phyloP scores from a whole-genome alignment of 2,888 invertebrate genomes.

The Resseliella maxima region DNA sequence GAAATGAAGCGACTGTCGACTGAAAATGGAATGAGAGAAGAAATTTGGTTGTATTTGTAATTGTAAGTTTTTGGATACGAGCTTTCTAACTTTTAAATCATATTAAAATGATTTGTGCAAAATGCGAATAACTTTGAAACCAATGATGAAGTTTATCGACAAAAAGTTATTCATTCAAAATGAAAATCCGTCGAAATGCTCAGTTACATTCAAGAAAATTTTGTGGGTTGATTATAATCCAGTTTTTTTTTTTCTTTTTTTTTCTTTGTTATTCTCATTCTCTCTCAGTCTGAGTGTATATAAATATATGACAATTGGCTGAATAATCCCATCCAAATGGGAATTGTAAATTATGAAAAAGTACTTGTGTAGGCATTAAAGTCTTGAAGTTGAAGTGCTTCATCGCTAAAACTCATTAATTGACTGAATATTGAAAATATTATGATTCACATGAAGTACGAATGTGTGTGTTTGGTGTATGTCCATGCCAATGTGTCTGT shows the following conservation, averaged over 20 bases:
- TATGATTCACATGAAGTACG: not conserved
- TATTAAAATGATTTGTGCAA: slow-evolving; percentile 35
- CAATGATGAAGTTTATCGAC: slow-evolving; percentile 3
- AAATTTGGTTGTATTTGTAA: too few species aligned
- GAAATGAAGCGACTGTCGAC: not conserved
- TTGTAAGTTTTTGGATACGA: not conserved
- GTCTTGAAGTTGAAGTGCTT: not conserved
- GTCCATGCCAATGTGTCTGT: not conserved
- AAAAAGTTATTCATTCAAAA: not conserved
- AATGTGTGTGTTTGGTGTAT: not conserved
- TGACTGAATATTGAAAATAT: slow-evolving; percentile 45
- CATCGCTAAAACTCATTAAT: slow-evolving; percentile 20
- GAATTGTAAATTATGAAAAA: not conserved
- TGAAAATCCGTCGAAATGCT: slow-evolving; percentile 1
- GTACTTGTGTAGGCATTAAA: slow-evolving; percentile 16
- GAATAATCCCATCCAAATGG: not conserved
- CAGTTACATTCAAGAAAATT: not conserved
- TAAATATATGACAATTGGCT: not conserved
- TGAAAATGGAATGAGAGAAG: not conserved
- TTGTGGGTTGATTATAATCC: too few species aligned
- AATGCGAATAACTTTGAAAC: not conserved
- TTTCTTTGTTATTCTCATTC: not conserved
- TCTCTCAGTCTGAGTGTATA: not conserved
- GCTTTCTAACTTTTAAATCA: slow-evolving; percentile 44
- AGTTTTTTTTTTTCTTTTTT: not conserved